Percentiles rank a stretch among this genome's conserved stretches.
Evolutionary conservation across 2,797 vertebrate genomes (phyloP).

Genomic region (Pyrrhura leucotis): DNA sequence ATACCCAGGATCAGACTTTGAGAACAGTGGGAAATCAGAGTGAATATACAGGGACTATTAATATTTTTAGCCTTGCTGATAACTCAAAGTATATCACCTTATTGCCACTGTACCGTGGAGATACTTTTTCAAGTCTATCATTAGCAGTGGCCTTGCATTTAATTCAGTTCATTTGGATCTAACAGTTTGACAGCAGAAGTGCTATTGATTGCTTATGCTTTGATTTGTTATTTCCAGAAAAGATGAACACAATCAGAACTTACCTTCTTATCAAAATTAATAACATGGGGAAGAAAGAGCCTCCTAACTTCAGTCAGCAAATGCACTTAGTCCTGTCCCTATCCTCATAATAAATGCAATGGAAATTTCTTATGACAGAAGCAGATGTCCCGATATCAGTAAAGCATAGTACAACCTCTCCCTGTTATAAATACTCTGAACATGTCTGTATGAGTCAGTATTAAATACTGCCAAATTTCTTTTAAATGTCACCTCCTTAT

Average conservation of each 20-base stretch:
- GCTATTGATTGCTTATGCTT: not conserved
- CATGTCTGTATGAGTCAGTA: not conserved
- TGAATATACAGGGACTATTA: not conserved
- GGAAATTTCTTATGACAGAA: not conserved
- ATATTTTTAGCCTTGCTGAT: not conserved
- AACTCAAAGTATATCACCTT: not conserved
- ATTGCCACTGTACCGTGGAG: not conserved
- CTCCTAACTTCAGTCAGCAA: not conserved
- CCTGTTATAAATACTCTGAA: not conserved
- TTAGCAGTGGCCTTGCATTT: not conserved
- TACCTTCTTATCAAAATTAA: not conserved
- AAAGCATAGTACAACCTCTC: not conserved
- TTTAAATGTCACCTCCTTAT: slow-evolving; percentile 15
- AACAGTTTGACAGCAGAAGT: not conserved
- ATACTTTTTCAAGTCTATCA: not conserved
- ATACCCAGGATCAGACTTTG: not conserved
- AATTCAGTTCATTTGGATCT: not conserved
- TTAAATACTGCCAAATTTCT: slow-evolving; percentile 23
- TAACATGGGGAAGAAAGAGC: not conserved
- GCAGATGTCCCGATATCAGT: not conserved
- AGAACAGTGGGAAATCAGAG: not conserved
- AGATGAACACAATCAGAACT: not conserved
- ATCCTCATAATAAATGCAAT: not conserved
- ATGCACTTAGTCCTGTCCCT: not conserved
- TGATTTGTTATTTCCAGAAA: slow-evolving; percentile 18